Conservation (phyloP, 2,113 vertebrate species). For the Nothobranchius kuhntae region DNA sequence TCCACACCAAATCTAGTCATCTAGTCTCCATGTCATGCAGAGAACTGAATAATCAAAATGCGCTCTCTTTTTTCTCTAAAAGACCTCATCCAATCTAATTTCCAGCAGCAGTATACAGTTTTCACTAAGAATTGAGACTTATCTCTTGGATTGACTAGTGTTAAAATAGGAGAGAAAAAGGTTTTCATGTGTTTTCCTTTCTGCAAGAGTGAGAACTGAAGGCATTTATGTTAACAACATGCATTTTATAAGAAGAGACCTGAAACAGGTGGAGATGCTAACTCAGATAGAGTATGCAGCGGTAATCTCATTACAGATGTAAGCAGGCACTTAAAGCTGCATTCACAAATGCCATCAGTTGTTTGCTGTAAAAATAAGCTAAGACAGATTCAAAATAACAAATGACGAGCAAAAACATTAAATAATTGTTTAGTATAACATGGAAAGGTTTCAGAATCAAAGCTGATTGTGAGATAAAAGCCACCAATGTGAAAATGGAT, state of each 20-base stretch:
- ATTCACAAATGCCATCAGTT: constrained; percentile 1
- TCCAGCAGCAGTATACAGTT: not conserved
- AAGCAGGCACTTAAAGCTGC: not conserved
- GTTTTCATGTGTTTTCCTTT: not conserved
- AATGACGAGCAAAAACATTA: not conserved
- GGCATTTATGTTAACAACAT: not conserved
- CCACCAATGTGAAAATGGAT: not conserved
- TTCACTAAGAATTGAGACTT: not conserved
- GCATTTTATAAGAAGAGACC: not conserved
- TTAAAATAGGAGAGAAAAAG: not conserved
- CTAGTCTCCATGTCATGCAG: not conserved
- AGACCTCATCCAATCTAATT: not conserved
- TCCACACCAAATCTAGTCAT: not conserved
- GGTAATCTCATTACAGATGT: not conserved
- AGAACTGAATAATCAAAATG: not conserved
- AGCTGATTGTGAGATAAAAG: not conserved
- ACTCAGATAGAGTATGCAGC: not conserved
- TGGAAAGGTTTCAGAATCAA: not conserved
- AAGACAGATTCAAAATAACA: not conserved
- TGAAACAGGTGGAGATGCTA: not conserved
- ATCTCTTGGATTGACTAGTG: not conserved
- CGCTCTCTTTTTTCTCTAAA: not conserved
- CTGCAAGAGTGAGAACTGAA: not conserved
- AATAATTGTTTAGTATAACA: not conserved
- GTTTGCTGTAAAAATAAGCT: not conserved